These are phyloP conservation scores for Sinohyriopsis cumingii DNA, from an alignment of 2,888 invertebrate genomes.

Conservation along the genomic window DNA sequence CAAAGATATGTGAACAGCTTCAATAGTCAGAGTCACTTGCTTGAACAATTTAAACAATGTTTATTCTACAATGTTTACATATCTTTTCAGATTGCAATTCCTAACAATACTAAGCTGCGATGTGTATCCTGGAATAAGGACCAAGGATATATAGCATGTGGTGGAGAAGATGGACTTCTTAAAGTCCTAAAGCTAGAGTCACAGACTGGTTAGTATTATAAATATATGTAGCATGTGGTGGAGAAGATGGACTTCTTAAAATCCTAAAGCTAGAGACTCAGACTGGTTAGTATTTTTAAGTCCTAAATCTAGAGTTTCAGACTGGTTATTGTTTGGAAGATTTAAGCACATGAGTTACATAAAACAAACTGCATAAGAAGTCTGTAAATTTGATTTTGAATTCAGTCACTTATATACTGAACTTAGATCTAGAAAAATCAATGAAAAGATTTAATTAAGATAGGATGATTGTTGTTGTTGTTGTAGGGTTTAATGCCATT, in stretches of 20 bases:
- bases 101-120: conserved; percentile 91
- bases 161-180: conserved; percentile 94
- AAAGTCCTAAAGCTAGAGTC: conserved; percentile 91
- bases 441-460: too few species aligned
- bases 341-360: background rate
- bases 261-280: too few species aligned
- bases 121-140: conserved; percentile 96
- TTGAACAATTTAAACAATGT: too few species aligned
- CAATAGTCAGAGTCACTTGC: too few species aligned
- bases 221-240: conserved; percentile 76
- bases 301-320: conserved; percentile 84
- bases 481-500: too few species aligned
- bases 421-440: too few species aligned
- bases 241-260: conserved; percentile 74
- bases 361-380: background rate
- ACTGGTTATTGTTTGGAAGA: conserved; percentile 40
- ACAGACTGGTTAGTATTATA: conserved; percentile 50
- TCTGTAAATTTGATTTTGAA: too few species aligned
- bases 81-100: conserved; percentile 88
- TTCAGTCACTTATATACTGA: too few species aligned
- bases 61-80: background rate
- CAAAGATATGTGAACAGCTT: too few species aligned
- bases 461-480: too few species aligned
- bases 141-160: conserved; percentile 96
- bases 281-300: conserved; percentile 79